Conservation (phyloP, 2,888 invertebrate species). For the Galerucella calmariensis region DNA sequence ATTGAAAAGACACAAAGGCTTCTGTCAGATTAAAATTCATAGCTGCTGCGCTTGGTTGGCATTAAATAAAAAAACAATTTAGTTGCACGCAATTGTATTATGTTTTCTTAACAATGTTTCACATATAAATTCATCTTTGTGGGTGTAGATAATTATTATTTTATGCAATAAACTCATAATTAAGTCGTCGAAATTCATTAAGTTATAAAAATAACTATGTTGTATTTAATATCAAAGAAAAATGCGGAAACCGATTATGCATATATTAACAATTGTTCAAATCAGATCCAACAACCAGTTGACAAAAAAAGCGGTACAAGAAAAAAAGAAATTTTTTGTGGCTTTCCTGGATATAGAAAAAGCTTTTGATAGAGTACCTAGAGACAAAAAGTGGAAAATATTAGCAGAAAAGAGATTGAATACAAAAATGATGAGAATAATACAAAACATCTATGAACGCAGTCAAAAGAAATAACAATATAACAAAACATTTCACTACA, state of each 20-base stretch:
- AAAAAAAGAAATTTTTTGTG: too few species aligned
- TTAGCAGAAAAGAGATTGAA: too few species aligned
- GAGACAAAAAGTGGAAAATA: too few species aligned
- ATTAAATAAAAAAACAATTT: conserved; percentile 4
- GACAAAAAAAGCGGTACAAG: too few species aligned
- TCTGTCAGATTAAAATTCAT: background rate
- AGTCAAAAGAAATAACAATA: too few species aligned
- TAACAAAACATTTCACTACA: too few species aligned
- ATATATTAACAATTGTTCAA: background rate
- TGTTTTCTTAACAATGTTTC: background rate
- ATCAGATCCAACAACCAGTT: too few species aligned
- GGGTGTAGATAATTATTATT: background rate
- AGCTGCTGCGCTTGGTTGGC: background rate
- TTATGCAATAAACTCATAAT: background rate
- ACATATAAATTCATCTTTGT: background rate
- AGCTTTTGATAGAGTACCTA: too few species aligned
- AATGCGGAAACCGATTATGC: background rate
- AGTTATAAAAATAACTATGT: background rate
- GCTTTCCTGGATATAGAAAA: too few species aligned
- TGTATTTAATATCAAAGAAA: background rate
- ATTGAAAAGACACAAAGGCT: conserved; percentile 1
- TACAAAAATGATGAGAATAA: too few species aligned
- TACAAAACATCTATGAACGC: too few species aligned
- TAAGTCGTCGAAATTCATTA: background rate
- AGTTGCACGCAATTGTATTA: conserved; percentile 1